Percentiles rank a stretch among this genome's conserved stretches.
Conservation (phyloP, 1,140 invertebrate genomes). For the Trissolcus basalis region DNA sequence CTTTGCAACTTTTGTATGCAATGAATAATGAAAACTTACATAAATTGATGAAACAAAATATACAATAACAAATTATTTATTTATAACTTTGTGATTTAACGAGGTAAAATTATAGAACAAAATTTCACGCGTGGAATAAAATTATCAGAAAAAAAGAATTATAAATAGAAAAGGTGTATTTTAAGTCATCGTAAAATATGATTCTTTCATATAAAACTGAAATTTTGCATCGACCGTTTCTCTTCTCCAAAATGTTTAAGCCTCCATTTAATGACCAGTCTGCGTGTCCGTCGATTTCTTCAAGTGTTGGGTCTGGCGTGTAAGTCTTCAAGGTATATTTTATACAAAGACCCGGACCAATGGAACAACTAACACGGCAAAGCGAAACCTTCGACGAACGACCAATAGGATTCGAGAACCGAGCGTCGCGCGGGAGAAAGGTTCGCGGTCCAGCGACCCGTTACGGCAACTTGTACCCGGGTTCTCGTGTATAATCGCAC, state of each 20-base stretch:
- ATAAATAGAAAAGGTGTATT: background rate
- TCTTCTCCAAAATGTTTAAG: slow-evolving; percentile 29
- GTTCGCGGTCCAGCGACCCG: slow-evolving; percentile 63
- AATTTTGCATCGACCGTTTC: slow-evolving; percentile 10
- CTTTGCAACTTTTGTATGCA: too few relatives aligned
- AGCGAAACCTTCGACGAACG: slow-evolving; percentile 56
- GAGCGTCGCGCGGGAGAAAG: slow-evolving; percentile 64
- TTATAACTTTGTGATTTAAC: too few relatives aligned
- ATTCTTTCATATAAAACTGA: too few relatives aligned
- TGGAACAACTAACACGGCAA: slow-evolving; percentile 43
- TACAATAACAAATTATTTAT: too few relatives aligned
- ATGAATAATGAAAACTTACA: too few relatives aligned
- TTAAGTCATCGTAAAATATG: too few relatives aligned
- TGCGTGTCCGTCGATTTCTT: slow-evolving; percentile 37
- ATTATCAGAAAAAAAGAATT: too few relatives aligned
- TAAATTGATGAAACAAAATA: too few relatives aligned
- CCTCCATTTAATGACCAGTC: slow-evolving; percentile 26
- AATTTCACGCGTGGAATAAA: too few relatives aligned
- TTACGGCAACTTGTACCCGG: slow-evolving; percentile 60
- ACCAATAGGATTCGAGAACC: slow-evolving; percentile 60
- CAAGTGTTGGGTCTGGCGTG: slow-evolving; percentile 20
- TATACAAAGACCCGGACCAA: slow-evolving; percentile 54
- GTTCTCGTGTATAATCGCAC: slow-evolving; percentile 39
- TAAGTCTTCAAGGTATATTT: slow-evolving; percentile 33
- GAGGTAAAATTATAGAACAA: too few relatives aligned